Percentiles rank a stretch among this genome's conserved stretches.
These are phyloP conservation scores for Porites lutea DNA, from an alignment of 64 coral and sea anemone genomes.

Conservation along the genomic window DNA sequence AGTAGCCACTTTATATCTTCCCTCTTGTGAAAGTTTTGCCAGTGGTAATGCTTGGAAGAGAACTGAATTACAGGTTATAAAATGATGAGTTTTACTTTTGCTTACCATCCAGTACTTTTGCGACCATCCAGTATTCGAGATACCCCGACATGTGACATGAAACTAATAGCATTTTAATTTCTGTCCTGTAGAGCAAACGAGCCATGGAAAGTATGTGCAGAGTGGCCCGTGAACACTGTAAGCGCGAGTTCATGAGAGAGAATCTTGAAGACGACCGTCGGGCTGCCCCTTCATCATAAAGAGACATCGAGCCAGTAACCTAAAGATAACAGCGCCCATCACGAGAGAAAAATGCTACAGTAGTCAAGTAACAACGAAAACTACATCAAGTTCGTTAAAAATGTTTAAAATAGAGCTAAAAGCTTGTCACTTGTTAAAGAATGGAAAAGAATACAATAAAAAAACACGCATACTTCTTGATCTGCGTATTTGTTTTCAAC, in stretches of 20 bases:
- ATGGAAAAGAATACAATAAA: too few species aligned
- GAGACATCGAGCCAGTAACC: background rate
- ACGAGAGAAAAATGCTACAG: background rate
- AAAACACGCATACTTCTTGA: too few species aligned
- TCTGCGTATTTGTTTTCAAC: too few species aligned
- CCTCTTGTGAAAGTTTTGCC: background rate
- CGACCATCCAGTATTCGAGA: background rate
- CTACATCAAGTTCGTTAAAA: too few species aligned
- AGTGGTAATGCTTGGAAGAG: background rate
- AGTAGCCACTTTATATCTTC: background rate
- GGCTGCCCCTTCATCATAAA: background rate
- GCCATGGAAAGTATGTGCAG: conserved; percentile 11
- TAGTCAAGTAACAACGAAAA: background rate
- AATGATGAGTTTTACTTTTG: background rate
- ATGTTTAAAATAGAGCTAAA: too few species aligned
- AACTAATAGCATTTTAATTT: background rate
- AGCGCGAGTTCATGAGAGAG: background rate
- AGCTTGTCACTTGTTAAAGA: too few species aligned
- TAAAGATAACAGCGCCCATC: background rate
- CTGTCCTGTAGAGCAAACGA: background rate
- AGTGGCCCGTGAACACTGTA: conserved; percentile 20
- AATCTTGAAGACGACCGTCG: background rate
- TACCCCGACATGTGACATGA: too few species aligned
- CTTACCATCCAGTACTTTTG: too few species aligned
- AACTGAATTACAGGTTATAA: conserved; percentile 5